A percentile compares a stretch with the other conserved stretches of the same genome.
phyloP scores from a whole-genome alignment of 53 echinoderm and acorn worm species.

The Hippasteria phrygiana region DNA sequence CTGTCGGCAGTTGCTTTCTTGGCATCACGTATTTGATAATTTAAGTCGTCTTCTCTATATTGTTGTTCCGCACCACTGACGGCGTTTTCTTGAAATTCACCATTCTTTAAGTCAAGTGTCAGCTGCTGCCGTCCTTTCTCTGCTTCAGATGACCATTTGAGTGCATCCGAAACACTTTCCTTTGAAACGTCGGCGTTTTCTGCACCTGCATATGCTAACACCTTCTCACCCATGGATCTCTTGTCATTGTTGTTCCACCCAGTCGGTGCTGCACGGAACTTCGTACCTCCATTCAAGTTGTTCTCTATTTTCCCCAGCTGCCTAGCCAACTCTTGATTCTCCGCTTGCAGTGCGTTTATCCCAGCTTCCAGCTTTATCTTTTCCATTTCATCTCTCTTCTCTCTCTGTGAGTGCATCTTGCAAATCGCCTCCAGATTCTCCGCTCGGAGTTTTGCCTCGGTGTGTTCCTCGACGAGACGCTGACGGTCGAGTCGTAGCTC shows the following conservation, averaged over 20 bases:
- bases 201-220: neutral
- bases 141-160: neutral
- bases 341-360: neutral
- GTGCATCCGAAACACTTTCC: neutral
- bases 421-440: conserved; percentile 46
- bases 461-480: neutral
- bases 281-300: neutral
- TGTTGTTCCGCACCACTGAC: neutral
- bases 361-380: neutral
- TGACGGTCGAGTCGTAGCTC: conserved; percentile 29
- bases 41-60: neutral
- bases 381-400: neutral
- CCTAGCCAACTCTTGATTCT: neutral
- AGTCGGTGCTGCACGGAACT: neutral
- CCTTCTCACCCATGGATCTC: neutral
- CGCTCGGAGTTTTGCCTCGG: conserved; percentile 13
- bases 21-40: neutral
- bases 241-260: neutral
- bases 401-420: conserved; percentile 18
- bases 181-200: neutral
- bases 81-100: neutral
- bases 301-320: neutral
- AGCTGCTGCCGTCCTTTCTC: neutral
- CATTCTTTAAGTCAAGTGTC: neutral
- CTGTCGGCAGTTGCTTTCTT: neutral